Percentiles rank a stretch among this genome's conserved stretches.
Evolutionary conservation across 2,113 vertebrate genomes (phyloP).

Genomic region (Lophochroa leadbeateri): DNA sequence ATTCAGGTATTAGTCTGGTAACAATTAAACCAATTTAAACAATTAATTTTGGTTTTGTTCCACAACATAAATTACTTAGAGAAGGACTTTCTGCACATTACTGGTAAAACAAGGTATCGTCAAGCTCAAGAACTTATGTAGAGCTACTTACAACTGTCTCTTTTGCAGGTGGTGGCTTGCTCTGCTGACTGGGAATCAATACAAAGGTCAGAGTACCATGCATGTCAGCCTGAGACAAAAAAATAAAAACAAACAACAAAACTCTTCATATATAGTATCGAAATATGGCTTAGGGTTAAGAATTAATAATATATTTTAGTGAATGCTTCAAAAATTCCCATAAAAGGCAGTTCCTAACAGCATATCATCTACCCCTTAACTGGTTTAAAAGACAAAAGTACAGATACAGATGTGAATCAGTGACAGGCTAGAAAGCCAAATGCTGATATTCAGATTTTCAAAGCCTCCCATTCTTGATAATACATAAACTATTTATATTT

Average conservation of each 20-base stretch:
- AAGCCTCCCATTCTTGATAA: neutral
- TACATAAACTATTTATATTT: neutral
- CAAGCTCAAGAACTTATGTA: neutral
- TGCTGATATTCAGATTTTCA: neutral
- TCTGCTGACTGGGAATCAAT: slow-evolving; percentile 90
- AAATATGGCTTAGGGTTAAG: neutral
- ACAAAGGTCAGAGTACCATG: slow-evolving; percentile 94
- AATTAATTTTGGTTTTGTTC: neutral
- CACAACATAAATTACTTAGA: neutral
- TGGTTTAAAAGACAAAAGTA: neutral
- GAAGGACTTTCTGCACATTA: neutral
- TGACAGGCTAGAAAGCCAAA: neutral
- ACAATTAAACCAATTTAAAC: neutral
- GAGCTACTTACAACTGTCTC: slow-evolving; percentile 90
- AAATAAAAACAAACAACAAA: neutral
- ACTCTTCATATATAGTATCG: neutral
- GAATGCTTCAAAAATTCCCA: neutral
- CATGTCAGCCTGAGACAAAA: slow-evolving; percentile 87
- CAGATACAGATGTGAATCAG: neutral
- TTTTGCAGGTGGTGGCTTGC: slow-evolving; percentile 82
- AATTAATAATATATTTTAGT: neutral
- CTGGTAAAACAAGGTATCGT: neutral
- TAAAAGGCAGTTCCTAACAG: neutral
- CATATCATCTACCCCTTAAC: neutral
- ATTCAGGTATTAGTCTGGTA: neutral